Conservation (phyloP, 30 jellyfish, hydroid and myxozoan species). For the Pseudorhiza aurosa region DNA sequence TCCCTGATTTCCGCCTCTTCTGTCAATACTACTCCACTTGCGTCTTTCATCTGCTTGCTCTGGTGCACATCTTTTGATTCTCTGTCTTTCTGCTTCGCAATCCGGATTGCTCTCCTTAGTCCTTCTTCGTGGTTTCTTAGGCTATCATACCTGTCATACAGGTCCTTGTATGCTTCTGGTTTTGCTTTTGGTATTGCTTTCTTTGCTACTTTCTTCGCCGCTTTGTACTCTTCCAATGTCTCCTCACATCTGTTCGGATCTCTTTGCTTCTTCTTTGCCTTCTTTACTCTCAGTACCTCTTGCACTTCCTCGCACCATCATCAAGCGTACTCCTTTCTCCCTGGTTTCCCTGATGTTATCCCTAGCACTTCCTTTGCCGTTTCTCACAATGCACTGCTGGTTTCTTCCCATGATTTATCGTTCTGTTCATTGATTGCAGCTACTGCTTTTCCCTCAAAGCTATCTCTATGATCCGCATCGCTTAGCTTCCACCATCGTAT, state of each 20-base stretch:
- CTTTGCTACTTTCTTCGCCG: background rate
- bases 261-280: conserved; percentile 4
- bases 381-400: background rate
- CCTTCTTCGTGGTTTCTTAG: conserved; percentile 3
- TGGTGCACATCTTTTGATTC: conserved; percentile 31
- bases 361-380: conserved; percentile 40
- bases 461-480: no score
- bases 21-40: conserved; percentile 12
- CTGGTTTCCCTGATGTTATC: conserved; percentile 1
- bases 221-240: conserved; percentile 22
- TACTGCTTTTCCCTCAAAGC: no score
- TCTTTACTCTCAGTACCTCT: background rate
- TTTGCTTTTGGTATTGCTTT: background rate
- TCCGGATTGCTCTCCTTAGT: background rate
- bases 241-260: conserved; percentile 4
- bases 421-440: no score
- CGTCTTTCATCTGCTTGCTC: conserved; percentile 2
- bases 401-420: no score
- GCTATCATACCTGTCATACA: conserved; percentile 23
- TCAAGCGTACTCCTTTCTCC: conserved; percentile 15
- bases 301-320: conserved; percentile 54
- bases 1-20: conserved; percentile 16
- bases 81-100: conserved; percentile 33
- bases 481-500: no score
- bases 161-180: background rate